Evolutionary conservation across 2,888 invertebrate genomes (phyloP), one percentile per base, ranked within the genome.

Genomic region (Psylliodes chrysocephalus): DNA sequence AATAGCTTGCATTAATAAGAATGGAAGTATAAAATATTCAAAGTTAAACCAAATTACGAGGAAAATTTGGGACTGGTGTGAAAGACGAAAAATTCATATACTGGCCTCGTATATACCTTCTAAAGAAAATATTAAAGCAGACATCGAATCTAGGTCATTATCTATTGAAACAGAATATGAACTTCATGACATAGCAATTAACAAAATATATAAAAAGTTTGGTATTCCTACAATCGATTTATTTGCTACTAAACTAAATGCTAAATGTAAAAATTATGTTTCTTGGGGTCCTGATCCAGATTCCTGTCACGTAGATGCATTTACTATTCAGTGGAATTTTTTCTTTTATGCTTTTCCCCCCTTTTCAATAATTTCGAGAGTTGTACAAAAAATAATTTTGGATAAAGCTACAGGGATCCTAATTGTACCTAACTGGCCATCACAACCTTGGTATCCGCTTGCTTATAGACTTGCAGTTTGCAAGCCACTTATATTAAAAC

Each of bases 11-110:
- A n/a, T n/a, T n/a, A n/a, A n/a, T n/a, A n/a, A n/a, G n/a, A n/a
- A n/a, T n/a, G n/a, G n/a, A 66, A 6, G 64, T 69, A 40, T 4
- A 1, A 40, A 3, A 40, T 40, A 15, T 40, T 14, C 3, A 7
- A 3, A 40, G 1, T n/a, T 51, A 5, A 51, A 28, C 15, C 1
- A 51, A 8, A n/a, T 51, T 14, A 1, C 51, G 1, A 5, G 7
- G 2, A 3, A 51, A 1, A 51, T 51, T 7, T 51, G 51, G 51
- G 30, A 51, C 1, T 51, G 51, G 51, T 51, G 51, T 12, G 51
- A 51, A 51, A 3, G n/a, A 0, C 1, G 30, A 7, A 30, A 51
- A 51, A 51, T 51, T 2, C 1, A 1, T 0, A 28, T 30, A 1
- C 12, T 51, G 6, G 30, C 30, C n/a, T 51, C 33, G 8, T 30